phyloP scores from a whole-genome alignment of 2,113 vertebrate genomes.

The Dasyurus viverrinus region DNA sequence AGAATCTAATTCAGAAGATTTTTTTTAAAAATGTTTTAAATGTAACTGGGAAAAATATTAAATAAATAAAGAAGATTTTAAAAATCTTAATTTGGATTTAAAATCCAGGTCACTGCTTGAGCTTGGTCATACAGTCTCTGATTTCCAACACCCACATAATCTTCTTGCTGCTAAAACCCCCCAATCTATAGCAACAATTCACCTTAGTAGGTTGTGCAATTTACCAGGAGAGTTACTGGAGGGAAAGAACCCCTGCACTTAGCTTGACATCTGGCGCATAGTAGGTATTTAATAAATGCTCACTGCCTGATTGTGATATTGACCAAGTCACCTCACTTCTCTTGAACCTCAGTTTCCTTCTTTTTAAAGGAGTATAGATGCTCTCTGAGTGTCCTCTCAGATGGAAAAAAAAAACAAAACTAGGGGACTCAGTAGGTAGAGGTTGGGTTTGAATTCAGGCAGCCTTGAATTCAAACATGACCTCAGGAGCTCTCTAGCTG shows the following conservation, averaged over 20 bases:
- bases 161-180: not conserved
- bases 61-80: no score
- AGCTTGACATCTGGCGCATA: not conserved
- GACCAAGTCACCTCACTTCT: not conserved
- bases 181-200: not conserved
- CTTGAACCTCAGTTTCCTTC: not conserved
- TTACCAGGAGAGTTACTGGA: not conserved
- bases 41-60: no score
- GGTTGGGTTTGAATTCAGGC: not conserved
- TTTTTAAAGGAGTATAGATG: not conserved
- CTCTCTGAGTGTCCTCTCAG: not conserved
- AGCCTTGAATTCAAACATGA: not conserved
- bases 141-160: not conserved
- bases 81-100: not conserved
- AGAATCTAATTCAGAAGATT: no score
- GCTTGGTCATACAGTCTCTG: not conserved
- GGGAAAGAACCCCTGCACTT: not conserved
- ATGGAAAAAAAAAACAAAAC: not conserved
- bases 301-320: not conserved
- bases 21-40: no score
- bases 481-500: not conserved
- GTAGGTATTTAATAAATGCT: not conserved
- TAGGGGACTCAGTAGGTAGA: not conserved
- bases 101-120: not conserved
- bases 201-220: not conserved